These are phyloP conservation scores for Phania funesta DNA, from an alignment of 2,888 invertebrate species.

Conservation along the genomic window DNA sequence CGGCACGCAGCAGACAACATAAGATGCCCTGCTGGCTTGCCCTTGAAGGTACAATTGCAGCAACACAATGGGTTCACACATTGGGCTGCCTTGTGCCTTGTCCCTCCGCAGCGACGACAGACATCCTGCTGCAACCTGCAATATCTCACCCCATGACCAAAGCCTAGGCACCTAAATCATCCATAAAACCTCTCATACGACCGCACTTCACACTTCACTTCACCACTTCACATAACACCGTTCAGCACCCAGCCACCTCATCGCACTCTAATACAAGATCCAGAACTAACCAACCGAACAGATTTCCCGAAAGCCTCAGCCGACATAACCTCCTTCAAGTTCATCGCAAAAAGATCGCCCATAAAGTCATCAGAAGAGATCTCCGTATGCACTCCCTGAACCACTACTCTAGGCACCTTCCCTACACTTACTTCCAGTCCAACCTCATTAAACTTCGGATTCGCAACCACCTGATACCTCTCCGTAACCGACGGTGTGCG, in stretches of 20 bases:
- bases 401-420: not conserved
- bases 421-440: not conserved
- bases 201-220: no score
- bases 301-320: not conserved
- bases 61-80: not conserved
- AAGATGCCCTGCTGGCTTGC: not conserved
- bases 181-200: not conserved
- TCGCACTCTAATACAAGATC: no score
- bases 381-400: not conserved
- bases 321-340: not conserved
- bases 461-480: not conserved
- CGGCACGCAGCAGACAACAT: not conserved
- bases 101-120: not conserved
- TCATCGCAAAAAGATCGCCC: not conserved
- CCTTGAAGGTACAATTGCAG: not conserved
- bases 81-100: not conserved
- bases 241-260: no score
- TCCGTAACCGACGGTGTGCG: not conserved
- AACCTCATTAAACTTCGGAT: not conserved
- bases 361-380: not conserved
- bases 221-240: not conserved
- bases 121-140: not conserved
- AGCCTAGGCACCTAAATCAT: not conserved
- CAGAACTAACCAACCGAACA: not conserved
- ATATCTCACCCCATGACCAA: not conserved